Evolutionary conservation across 2,113 vertebrate genomes (phyloP), one percentile per base, ranked within the genome.

Genomic region (Leucoraja erinaceus): DNA sequence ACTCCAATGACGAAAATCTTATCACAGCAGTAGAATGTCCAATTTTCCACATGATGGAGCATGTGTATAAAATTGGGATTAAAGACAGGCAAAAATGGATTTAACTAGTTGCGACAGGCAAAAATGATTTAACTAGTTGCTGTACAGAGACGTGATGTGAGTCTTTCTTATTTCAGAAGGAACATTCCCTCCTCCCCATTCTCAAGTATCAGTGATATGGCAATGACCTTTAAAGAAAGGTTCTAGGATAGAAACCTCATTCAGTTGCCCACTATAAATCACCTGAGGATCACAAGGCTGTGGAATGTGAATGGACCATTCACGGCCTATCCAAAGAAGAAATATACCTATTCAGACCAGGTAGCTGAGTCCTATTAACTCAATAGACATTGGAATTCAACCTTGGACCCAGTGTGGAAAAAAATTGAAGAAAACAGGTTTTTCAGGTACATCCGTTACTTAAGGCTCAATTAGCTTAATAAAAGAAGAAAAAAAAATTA

Each of bases 61-160:
- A 68, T 16, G 18, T 68, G 18, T 90, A 61, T 63, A 33, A 68
- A 68, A 66, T 90, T 90, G 86, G 16, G n/a, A 90, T 90, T 33
- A 70, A 90, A 90, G 18, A 38, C 86, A 68, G 86, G n/a, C 31
- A 70, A 7, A 90, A 90, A 68, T 90, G 66, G 63, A 14, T 90
- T 90, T 90, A 70, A 90, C 61, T 66, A 70, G 33, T 70, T 66
- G 61, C 86, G 18, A 38, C 86, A 68, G 86, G n/a, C 31, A 70
- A 7, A 90, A 90, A 68, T 90, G 66, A 14, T 90, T 90, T 90
- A 70, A 90, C 61, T 66, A 70, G 33, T 70, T 66, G 61, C 86
- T 68, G 28, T 31, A 2, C 14, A 38, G 12, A 90, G 31, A 38
- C 33, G 16, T 20, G 86, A 90, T 33, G 86, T 68, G 28, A 33